These are phyloP conservation scores for Delphinapterus leucas DNA, from an alignment of 2,113 vertebrate species.

Conservation along the genomic window DNA sequence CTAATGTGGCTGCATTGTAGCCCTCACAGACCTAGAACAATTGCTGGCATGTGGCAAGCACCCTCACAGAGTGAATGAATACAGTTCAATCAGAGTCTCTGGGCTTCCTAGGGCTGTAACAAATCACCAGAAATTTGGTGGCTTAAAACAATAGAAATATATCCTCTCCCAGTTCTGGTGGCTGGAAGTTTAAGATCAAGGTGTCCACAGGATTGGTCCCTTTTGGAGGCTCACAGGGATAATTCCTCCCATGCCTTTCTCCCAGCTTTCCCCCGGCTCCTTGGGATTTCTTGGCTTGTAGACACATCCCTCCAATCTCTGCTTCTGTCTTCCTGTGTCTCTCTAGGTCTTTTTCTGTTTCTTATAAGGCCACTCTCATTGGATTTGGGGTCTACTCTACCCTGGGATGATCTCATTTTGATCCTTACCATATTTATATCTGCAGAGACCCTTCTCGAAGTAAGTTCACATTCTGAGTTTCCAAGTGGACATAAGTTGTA, in stretches of 20 bases:
- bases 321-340: not conserved
- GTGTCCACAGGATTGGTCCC: not conserved
- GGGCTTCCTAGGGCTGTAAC: not conserved
- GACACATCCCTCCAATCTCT: not conserved
- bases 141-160: not conserved
- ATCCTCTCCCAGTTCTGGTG: not conserved
- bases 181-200: not conserved
- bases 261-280: not conserved
- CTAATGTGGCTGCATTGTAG: fast-evolving
- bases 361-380: not conserved
- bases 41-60: too few relatives aligned
- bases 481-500: not conserved
- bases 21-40: not conserved
- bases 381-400: not conserved
- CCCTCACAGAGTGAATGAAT: not conserved
- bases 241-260: not conserved
- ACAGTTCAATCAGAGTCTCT: not conserved
- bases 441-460: not conserved
- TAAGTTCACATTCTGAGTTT: not conserved
- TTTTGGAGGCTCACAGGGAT: not conserved
- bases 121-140: not conserved
- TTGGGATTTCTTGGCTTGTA: not conserved
- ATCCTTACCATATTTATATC: not conserved
- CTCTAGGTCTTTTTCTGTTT: not conserved
- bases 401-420: not conserved